phyloP scores from a whole-genome alignment of 2,888 invertebrate species.

The Napeogenes inachia region DNA sequence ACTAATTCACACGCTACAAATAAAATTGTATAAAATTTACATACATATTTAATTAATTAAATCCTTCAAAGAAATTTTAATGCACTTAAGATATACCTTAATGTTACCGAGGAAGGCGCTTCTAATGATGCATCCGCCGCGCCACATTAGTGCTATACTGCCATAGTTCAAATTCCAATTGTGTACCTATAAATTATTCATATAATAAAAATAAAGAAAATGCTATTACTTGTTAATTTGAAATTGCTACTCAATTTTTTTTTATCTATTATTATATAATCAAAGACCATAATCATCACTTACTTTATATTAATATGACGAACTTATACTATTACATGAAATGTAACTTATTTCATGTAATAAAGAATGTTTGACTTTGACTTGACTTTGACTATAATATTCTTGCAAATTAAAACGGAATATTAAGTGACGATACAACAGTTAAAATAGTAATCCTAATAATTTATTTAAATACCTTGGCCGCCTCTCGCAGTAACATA shows the following conservation, averaged over 20 bases:
- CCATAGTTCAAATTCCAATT: conserved; percentile 98
- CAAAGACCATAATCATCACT: too few species aligned
- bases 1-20: too few species aligned
- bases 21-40: too few species aligned
- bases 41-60: too few species aligned
- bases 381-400: too few species aligned
- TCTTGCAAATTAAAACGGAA: background rate
- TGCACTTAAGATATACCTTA: conserved; percentile 45
- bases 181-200: conserved; percentile 63
- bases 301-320: too few species aligned
- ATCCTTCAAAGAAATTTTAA: too few species aligned
- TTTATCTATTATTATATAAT: too few species aligned
- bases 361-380: too few species aligned
- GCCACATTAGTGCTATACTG: conserved; percentile 99
- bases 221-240: background rate
- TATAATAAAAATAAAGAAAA: background rate
- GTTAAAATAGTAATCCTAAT: background rate
- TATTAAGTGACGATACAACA: conserved; percentile 1
- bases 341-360: too few species aligned
- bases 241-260: too few species aligned
- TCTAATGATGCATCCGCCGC: conserved; percentile 99
- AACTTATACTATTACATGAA: too few species aligned
- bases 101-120: conserved; percentile 79
- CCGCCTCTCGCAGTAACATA: conserved; percentile 96
- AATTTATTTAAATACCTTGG: conserved; percentile 76